Conservation (phyloP, 1,140 invertebrate species). For the Coptotermes formosanus region DNA sequence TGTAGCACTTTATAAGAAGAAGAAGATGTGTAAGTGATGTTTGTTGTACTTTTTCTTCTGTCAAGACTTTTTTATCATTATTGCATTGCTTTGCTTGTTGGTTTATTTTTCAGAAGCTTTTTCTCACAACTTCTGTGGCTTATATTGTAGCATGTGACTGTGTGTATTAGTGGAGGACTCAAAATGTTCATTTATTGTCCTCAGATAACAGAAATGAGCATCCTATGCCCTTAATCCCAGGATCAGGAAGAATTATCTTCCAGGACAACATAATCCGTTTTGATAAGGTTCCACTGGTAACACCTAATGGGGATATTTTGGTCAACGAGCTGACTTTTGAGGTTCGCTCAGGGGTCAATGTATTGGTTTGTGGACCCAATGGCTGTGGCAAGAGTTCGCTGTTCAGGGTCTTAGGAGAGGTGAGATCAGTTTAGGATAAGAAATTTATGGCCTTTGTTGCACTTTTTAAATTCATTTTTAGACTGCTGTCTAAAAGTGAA, state of each 20-base stretch:
- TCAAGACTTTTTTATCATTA: no score
- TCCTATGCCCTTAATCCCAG: conserved; percentile 54
- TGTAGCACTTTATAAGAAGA: no score
- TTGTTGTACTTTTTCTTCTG: no score
- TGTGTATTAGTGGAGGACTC: no score
- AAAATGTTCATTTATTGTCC: background rate
- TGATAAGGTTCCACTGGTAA: conserved; percentile 90
- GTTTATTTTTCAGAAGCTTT: no score
- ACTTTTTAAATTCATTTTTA: background rate
- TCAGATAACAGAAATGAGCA: background rate
- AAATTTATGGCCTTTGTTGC: background rate
- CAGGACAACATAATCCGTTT: conserved; percentile 93
- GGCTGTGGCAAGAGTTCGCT: conserved; percentile 96
- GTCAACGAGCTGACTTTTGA: conserved; percentile 87
- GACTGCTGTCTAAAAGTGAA: background rate
- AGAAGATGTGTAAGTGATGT: no score
- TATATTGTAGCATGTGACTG: no score
- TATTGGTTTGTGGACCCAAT: conserved; percentile 95
- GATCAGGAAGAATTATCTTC: conserved; percentile 77
- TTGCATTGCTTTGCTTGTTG: no score
- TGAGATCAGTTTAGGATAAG: conserved; percentile 42
- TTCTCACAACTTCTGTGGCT: no score
- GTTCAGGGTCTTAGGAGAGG: conserved; percentile 90
- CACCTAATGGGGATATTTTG: conserved; percentile 95
- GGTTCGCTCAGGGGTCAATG: conserved; percentile 93